phyloP scores from a whole-genome alignment of 2,888 invertebrate species.

The Catocala nupta region DNA sequence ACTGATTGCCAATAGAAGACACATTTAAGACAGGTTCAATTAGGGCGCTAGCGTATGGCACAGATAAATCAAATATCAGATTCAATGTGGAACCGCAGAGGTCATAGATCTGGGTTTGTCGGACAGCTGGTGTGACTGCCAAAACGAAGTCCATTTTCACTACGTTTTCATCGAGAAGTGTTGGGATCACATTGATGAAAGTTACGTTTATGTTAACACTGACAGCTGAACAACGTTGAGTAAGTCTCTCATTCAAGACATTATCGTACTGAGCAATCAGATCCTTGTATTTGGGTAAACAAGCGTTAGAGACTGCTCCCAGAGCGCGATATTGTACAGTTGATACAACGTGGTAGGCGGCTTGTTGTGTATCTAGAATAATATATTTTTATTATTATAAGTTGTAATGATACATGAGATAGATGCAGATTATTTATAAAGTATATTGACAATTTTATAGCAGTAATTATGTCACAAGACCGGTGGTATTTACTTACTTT shows the following conservation, averaged over 20 bases:
- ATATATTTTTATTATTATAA: neutral
- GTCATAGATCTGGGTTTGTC: conserved; percentile 97
- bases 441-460: no score
- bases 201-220: conserved; percentile 98
- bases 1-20: conserved; percentile 96
- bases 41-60: conserved; percentile 96
- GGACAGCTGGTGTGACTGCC: conserved; percentile 94
- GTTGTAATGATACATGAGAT: neutral
- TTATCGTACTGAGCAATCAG: conserved; percentile 93
- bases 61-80: conserved; percentile 97
- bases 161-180: conserved; percentile 94
- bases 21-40: conserved; percentile 96
- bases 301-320: conserved; percentile 94
- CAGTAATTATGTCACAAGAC: neutral
- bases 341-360: conserved; percentile 96
- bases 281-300: conserved; percentile 95
- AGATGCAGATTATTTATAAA: neutral
- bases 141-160: conserved; percentile 96
- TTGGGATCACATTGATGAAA: conserved; percentile 94
- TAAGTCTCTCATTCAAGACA: conserved; percentile 93
- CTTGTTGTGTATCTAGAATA: conserved; percentile 94
- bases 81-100: conserved; percentile 97
- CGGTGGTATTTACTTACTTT: conserved; percentile 88
- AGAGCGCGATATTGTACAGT: conserved; percentile 95
- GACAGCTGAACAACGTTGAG: conserved; percentile 97